Evolutionary conservation across 2,888 invertebrate species (phyloP).

Genomic region (Tromatobia lineatoria): DNA sequence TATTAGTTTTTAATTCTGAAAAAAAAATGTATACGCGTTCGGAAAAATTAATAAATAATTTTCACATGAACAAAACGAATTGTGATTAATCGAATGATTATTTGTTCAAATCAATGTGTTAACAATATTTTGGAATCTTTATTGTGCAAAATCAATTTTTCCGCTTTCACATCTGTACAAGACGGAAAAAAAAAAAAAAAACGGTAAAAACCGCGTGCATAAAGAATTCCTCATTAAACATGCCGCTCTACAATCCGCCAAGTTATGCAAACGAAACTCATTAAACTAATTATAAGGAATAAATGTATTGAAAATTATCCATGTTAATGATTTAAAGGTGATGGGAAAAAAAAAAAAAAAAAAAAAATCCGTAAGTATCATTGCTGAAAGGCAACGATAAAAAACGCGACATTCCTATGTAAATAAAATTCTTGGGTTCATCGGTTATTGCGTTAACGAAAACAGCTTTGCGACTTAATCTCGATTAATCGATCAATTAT

Average conservation of each 20-base stretch:
- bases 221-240: constrained; percentile 27
- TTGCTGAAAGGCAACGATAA: constrained; percentile 35
- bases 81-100: no score
- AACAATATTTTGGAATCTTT: no score
- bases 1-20: no score
- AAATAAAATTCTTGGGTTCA: constrained; percentile 62
- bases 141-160: no score
- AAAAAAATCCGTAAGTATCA: constrained; percentile 40
- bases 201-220: constrained; percentile 19
- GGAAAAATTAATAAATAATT: no score
- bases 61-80: no score
- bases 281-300: constrained; percentile 54
- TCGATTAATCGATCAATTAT: constrained; percentile 41
- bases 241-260: constrained; percentile 20
- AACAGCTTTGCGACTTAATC: constrained; percentile 31
- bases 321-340: constrained; percentile 50
- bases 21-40: no score
- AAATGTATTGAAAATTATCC: constrained; percentile 62
- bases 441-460: constrained; percentile 47
- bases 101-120: no score
- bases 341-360: not conserved
- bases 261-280: constrained; percentile 46
- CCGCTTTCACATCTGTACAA: no score
- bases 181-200: not conserved
- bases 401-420: constrained; percentile 65